A percentile compares a stretch with the other conserved stretches of the same genome.
These are phyloP conservation scores for Desoria tigrina DNA, from an alignment of 2,888 invertebrate genomes.

Conservation along the genomic window DNA sequence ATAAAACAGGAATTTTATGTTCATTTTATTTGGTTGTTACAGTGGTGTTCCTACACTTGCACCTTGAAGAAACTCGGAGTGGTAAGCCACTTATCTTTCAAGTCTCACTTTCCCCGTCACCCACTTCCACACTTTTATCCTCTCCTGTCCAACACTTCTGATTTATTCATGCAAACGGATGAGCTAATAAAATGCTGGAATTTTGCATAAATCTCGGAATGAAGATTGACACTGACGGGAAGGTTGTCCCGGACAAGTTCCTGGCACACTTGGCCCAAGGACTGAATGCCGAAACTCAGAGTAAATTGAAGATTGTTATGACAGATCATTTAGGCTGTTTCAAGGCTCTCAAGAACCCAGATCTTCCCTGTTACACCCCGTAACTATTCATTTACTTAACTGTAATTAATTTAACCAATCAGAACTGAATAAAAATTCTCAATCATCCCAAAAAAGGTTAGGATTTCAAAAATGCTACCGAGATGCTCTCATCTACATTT, in stretches of 20 bases:
- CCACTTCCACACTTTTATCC: no score
- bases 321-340: slow-evolving; percentile 36
- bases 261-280: slow-evolving; percentile 37
- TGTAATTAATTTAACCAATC: no score
- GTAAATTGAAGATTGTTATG: slow-evolving; percentile 32
- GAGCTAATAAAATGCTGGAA: no score
- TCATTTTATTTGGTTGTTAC: slow-evolving; percentile 14
- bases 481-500: slow-evolving; percentile 40
- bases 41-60: slow-evolving; percentile 49
- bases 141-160: no score
- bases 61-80: slow-evolving; percentile 39
- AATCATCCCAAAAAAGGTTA: no score
- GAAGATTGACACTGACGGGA: slow-evolving; percentile 36
- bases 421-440: no score
- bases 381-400: no score
- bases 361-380: slow-evolving; percentile 41
- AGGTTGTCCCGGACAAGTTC: slow-evolving; percentile 35
- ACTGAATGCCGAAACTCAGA: slow-evolving; percentile 26
- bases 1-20: no score
- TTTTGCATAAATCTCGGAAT: no score
- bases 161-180: no score
- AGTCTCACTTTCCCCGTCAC: no score
- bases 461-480: slow-evolving; percentile 46
- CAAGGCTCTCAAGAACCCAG: slow-evolving; percentile 38
- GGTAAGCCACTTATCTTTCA: slow-evolving; percentile 34